phyloP scores from a whole-genome alignment of 2,888 invertebrate genomes.

The Abscondita cerata region DNA sequence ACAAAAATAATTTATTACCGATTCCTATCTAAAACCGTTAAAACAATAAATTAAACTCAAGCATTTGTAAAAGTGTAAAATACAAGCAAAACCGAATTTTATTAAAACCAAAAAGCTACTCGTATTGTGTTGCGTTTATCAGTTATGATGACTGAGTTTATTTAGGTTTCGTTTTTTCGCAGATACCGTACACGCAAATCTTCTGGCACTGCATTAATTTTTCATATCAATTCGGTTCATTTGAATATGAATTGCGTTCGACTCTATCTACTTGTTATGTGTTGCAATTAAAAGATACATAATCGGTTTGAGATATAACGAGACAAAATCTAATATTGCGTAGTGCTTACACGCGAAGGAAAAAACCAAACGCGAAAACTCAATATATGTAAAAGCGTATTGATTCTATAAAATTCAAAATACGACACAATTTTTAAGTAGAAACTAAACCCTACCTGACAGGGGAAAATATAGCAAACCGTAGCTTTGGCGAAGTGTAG shows the following conservation, averaged over 20 bases:
- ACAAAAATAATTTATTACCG: too few relatives aligned
- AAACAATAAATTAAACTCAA: too few relatives aligned
- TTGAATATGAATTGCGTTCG: constrained; percentile 20
- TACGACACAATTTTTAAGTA: constrained; percentile 14
- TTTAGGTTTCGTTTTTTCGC: constrained; percentile 4
- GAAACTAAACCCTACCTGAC: constrained; percentile 33
- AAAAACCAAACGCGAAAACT: neutral
- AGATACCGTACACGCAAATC: constrained; percentile 22
- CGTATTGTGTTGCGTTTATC: neutral
- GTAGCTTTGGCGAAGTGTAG: constrained; percentile 40
- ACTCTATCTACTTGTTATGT: constrained; percentile 21
- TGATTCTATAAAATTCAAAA: constrained; percentile 23
- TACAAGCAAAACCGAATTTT: too few relatives aligned
- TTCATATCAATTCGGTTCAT: constrained; percentile 14
- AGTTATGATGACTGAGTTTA: neutral
- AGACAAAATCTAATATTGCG: neutral
- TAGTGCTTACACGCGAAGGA: neutral
- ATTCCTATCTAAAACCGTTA: too few relatives aligned
- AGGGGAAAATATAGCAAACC: constrained; percentile 27
- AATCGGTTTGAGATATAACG: constrained; percentile 14
- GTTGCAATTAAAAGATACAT: constrained; percentile 22
- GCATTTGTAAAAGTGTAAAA: too few relatives aligned
- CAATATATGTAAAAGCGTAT: neutral
- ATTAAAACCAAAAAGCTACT: too few relatives aligned
- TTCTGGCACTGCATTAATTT: constrained; percentile 7